These are phyloP conservation scores for Notodonta ziczac DNA, from an alignment of 2,888 invertebrate genomes.

Conservation along the genomic window DNA sequence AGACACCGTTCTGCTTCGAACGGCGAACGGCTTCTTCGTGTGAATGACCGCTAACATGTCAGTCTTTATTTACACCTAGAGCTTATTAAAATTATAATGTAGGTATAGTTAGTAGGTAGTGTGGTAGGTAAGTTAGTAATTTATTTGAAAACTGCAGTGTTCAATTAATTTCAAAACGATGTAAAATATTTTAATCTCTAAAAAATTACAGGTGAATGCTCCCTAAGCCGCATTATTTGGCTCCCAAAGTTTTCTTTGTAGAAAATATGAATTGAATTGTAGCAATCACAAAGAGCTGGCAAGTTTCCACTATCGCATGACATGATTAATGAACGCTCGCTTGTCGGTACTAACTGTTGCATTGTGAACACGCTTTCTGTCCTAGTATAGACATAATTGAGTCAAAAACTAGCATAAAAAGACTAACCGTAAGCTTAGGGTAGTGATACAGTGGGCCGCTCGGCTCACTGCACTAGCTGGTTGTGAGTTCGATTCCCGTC, in stretches of 20 bases:
- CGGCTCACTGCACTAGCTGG: no score
- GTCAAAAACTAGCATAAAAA: background rate
- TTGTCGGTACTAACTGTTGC: background rate
- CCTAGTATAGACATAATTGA: background rate
- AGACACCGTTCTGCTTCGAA: no score
- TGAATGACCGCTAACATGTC: no score
- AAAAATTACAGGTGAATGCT: conserved; percentile 3
- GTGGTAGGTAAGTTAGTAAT: no score
- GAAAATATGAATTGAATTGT: conserved; percentile 24
- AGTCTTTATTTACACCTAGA: no score
- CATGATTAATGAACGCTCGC: conserved; percentile 2
- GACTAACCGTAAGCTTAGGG: no score
- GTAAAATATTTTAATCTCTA: background rate
- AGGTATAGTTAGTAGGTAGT: no score
- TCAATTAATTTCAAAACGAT: background rate
- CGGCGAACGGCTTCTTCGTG: no score
- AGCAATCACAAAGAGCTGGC: conserved; percentile 9
- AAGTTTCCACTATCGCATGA: conserved; percentile 1
- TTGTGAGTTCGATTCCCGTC: no score
- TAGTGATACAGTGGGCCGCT: no score
- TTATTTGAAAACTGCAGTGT: background rate
- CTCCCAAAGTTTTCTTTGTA: conserved; percentile 21
- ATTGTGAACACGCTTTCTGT: background rate
- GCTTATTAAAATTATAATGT: no score
- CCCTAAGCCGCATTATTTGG: conserved; percentile 19